These are phyloP conservation scores for Cantharis flavilabris DNA, from an alignment of 2,888 invertebrate species.

Conservation along the genomic window DNA sequence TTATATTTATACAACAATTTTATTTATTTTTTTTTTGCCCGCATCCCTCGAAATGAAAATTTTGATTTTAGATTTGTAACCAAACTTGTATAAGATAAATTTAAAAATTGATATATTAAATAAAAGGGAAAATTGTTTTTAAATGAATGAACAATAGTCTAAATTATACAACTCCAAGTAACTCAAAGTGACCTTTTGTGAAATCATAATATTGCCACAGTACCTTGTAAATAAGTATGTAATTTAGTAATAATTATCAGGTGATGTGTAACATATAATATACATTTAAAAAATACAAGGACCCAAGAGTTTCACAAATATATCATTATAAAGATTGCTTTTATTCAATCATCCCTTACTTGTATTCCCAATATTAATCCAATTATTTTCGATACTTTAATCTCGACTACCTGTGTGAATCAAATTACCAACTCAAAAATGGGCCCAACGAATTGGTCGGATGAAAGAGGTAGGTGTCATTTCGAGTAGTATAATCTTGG, in stretches of 20 bases:
- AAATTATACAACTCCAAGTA: constrained; percentile 46
- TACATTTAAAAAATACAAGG: constrained; percentile 43
- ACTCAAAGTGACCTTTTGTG: constrained; percentile 56
- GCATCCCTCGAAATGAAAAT: constrained; percentile 6
- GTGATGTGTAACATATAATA: constrained; percentile 46
- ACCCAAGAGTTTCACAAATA: constrained; percentile 48
- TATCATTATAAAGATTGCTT: constrained; percentile 41
- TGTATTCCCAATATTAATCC: background rate
- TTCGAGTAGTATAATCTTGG: no score
- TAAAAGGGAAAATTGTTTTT: constrained; percentile 17
- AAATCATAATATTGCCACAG: constrained; percentile 51
- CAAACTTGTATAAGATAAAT: constrained; percentile 36
- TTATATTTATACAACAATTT: constrained; percentile 43
- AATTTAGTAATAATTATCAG: constrained; percentile 48
- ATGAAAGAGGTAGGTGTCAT: no score
- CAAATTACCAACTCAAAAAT: no score
- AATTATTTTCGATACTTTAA: background rate
- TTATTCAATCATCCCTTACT: background rate
- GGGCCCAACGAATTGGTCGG: no score
- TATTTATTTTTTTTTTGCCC: constrained; percentile 38
- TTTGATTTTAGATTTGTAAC: constrained; percentile 39
- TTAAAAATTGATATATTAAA: background rate
- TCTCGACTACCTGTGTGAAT: background rate
- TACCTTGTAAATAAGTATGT: constrained; percentile 55
- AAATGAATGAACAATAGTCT: constrained; percentile 29